Evolutionary conservation across 2,888 invertebrate genomes (phyloP), one percentile per base, ranked within the genome.

Genomic region (Nemurella pictetii): DNA sequence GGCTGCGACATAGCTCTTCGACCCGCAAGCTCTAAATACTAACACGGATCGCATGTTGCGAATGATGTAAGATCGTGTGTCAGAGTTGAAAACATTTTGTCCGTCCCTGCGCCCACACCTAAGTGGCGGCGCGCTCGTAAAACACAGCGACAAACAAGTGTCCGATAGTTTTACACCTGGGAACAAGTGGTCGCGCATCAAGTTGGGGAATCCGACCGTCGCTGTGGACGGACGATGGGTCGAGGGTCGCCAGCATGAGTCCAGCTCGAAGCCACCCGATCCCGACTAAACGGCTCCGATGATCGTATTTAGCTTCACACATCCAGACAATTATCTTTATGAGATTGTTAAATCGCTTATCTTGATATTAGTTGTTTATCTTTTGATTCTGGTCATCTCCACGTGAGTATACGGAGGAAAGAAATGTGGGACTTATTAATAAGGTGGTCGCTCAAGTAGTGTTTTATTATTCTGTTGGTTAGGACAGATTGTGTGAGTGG

Each of bases 361-460:
- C 82, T 26, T 82, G 82, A 82, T 55, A 55, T 82, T 82, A 72
- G 82, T 82, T 82, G 73, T 82, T 82, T 82, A 82, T 82, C 82
- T 55, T n/a, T 55, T 55, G 82, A 82, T 82, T 72, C 82, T 55
- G 55, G 55, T 55, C 20, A 20, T 20, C 55, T 55, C 55, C 55
- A 55, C 55, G 20, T 55, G 55, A 20, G 55, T 55, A 55, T 2
- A 32, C 1, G 55, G 20, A 26, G 26, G 74, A 74, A 74, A 74
- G 74, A 55, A 55, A 55, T 20, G 55, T 55, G 55, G 55, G 55
- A 55, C 55, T 55, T 55, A 55, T 55, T 55, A 55, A 55, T 55
- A 55, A 55, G 55, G 55, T 55, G 55, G 55, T 55, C 20, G 55
- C 15, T 55, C 20, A 2, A 20, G 55, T 20, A 30, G n/a, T 78